Conservation (phyloP, 2,888 invertebrate species). For the Metallyticus violacea region DNA sequence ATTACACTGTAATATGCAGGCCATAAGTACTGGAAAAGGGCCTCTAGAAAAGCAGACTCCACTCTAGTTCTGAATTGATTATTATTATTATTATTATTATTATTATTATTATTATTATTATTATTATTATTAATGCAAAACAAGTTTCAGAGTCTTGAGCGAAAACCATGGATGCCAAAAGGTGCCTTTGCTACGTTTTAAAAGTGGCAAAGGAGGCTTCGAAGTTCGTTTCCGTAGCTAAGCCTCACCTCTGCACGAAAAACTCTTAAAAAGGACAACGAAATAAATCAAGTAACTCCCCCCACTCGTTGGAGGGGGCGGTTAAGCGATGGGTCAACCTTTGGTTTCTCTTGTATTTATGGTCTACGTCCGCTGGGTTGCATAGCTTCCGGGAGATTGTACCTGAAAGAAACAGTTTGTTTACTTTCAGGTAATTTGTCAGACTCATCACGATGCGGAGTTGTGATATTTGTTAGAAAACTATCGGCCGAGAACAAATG, state of each 20-base stretch:
- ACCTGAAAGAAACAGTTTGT: not conserved
- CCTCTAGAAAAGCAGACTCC: too few species aligned
- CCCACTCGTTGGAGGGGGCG: not conserved
- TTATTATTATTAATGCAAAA: too few species aligned
- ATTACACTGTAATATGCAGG: too few species aligned
- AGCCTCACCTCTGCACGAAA: not conserved
- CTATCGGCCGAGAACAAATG: not conserved
- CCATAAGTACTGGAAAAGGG: too few species aligned
- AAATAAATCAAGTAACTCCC: not conserved
- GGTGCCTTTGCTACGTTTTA: not conserved
- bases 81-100: too few species aligned
- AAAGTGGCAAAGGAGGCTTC: not conserved
- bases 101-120: too few species aligned
- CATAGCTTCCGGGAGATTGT: not conserved
- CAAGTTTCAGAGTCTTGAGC: too few species aligned
- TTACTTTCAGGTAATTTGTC: not conserved
- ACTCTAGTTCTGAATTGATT: too few species aligned
- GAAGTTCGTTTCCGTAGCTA: not conserved
- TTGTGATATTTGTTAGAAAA: not conserved
- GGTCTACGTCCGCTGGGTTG: not conserved
- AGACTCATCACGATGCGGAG: not conserved
- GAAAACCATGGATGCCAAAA: not conserved
- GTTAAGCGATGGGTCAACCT: not conserved
- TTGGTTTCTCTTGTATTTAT: not conserved
- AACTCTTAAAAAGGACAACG: not conserved